Evolutionary conservation across 2,797 vertebrate genomes (phyloP).

Genomic region (Eulemur mongoz): DNA sequence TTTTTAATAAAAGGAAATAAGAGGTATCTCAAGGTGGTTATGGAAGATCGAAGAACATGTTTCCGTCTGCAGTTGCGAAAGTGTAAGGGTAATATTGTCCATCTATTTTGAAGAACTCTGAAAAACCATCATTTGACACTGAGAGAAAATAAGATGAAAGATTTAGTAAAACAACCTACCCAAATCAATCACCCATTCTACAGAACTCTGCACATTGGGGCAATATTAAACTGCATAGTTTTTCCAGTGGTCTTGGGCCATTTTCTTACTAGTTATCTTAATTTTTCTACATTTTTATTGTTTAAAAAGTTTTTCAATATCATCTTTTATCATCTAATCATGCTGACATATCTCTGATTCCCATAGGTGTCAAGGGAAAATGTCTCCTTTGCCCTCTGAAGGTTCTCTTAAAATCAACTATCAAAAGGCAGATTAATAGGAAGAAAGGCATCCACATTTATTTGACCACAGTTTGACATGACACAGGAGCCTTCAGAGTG

Average conservation of each 20-base stretch:
- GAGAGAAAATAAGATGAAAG: neutral
- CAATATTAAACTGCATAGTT: neutral
- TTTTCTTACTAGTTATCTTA: neutral
- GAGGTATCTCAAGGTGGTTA: neutral
- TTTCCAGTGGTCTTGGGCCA: neutral
- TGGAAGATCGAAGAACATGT: neutral
- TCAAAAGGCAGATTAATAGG: neutral
- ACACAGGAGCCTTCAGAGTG: neutral
- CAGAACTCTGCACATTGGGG: neutral
- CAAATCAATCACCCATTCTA: neutral
- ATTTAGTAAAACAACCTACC: neutral
- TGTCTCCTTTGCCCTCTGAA: neutral
- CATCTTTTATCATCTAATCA: neutral
- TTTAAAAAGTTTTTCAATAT: neutral
- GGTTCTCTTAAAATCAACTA: neutral
- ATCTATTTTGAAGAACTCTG: neutral
- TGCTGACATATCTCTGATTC: neutral
- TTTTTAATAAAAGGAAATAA: constrained; percentile 46
- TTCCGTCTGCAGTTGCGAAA: neutral
- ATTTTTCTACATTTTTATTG: neutral
- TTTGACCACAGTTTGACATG: neutral
- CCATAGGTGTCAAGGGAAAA: neutral
- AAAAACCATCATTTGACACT: neutral
- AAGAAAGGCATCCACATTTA: neutral
- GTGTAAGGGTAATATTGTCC: too few species aligned